These are phyloP conservation scores for Pelosia muscerda DNA, from an alignment of 2,888 invertebrate genomes.

Conservation along the genomic window DNA sequence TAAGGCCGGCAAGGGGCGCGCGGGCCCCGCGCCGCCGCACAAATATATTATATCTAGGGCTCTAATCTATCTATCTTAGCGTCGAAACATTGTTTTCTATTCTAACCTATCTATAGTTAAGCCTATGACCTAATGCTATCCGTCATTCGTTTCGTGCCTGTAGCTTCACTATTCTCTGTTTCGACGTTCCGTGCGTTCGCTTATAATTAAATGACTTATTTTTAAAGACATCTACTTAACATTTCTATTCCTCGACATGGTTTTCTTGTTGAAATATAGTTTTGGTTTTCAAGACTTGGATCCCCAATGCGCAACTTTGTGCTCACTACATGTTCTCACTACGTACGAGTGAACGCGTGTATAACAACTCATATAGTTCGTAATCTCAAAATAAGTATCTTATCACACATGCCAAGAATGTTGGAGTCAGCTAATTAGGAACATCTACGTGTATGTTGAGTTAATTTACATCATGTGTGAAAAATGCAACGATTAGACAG, in stretches of 20 bases:
- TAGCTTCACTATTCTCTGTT: conserved; percentile 73
- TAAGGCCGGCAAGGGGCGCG: conserved; percentile 71
- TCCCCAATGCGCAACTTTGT: conserved; percentile 77
- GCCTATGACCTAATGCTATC: conserved; percentile 78
- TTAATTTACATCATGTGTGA: conserved; percentile 75
- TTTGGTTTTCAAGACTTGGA: conserved; percentile 79
- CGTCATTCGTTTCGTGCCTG: conserved; percentile 73
- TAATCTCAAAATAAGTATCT: conserved; percentile 71
- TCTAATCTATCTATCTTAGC: conserved; percentile 84
- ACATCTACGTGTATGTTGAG: conserved; percentile 74
- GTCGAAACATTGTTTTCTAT: conserved; percentile 84
- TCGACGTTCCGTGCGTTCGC: conserved; percentile 78
- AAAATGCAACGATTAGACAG: conserved; percentile 84
- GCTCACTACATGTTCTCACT: conserved; percentile 61
- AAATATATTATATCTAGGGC: conserved; percentile 79
- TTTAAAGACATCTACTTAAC: conserved; percentile 84
- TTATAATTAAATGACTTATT: conserved; percentile 81
- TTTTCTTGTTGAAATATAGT: conserved; percentile 73
- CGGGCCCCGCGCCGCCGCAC: conserved; percentile 62
- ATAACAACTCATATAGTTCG: conserved; percentile 55
- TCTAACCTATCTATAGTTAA: conserved; percentile 85
- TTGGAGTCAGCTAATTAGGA: conserved; percentile 78
- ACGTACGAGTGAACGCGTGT: conserved; percentile 34
- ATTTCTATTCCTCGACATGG: conserved; percentile 81
- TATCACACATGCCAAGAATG: conserved; percentile 77